Evolutionary conservation across 2,888 invertebrate genomes (phyloP).

Genomic region (Ophion ellenae): DNA sequence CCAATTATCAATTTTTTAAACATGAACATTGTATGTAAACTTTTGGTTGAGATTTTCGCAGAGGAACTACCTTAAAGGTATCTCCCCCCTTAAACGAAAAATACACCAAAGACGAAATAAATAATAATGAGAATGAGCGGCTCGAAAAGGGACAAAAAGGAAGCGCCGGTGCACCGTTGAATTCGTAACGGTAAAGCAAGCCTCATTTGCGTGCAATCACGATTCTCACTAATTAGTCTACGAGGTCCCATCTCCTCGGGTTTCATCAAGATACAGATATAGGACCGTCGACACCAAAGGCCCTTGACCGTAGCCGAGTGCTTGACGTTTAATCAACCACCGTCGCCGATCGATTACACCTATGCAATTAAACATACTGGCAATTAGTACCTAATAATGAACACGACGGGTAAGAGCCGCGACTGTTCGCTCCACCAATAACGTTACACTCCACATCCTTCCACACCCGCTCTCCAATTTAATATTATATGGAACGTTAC

Average conservation of each 20-base stretch:
- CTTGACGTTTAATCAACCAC: slow-evolving; percentile 59
- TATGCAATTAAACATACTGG: slow-evolving; percentile 59
- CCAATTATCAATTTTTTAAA: no score
- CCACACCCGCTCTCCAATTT: not conserved
- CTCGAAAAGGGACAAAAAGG: slow-evolving; percentile 5
- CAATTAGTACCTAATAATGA: slow-evolving; percentile 63
- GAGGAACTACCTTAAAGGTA: no score
- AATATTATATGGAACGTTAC: slow-evolving; percentile 1
- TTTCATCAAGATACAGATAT: slow-evolving; percentile 4
- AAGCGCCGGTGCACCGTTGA: slow-evolving; percentile 51
- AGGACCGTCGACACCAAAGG: not conserved
- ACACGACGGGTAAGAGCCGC: slow-evolving; percentile 10
- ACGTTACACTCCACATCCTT: not conserved
- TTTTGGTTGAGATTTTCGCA: no score
- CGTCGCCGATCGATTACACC: slow-evolving; percentile 63
- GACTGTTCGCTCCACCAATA: slow-evolving; percentile 4
- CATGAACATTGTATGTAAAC: no score
- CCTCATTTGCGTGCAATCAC: slow-evolving; percentile 73
- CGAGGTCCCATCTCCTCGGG: slow-evolving; percentile 41
- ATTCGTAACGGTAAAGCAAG: slow-evolving; percentile 69
- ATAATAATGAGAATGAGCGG: not conserved
- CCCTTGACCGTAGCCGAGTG: not conserved
- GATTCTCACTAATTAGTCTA: slow-evolving; percentile 70
- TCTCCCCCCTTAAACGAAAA: not conserved
- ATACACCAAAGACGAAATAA: not conserved